A percentile compares a stretch with the other conserved stretches of the same genome.
These are phyloP conservation scores for Biston stratarius DNA, from an alignment of 2,888 invertebrate genomes.

Conservation along the genomic window DNA sequence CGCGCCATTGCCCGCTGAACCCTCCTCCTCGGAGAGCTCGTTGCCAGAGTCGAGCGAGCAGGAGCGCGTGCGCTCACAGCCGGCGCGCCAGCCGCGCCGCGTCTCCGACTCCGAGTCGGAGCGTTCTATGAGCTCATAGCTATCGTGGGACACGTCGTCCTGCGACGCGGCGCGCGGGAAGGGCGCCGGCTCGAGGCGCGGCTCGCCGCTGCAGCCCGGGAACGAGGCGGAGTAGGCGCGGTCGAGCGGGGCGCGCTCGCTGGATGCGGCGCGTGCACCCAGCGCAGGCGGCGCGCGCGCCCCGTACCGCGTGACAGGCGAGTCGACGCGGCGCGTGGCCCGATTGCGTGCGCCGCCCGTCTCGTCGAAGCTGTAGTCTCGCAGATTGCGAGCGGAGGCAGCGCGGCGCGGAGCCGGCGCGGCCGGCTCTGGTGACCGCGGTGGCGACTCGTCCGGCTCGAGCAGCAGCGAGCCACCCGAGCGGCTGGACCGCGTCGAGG, in stretches of 20 bases:
- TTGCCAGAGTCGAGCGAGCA: slow-evolving; percentile 92
- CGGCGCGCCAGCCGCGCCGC: slow-evolving; percentile 58
- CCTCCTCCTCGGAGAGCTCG: slow-evolving; percentile 89
- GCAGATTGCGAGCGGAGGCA: slow-evolving; percentile 93
- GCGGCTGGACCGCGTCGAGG: slow-evolving; percentile 74
- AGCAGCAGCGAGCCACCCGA: slow-evolving; percentile 66
- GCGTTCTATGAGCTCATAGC: slow-evolving; percentile 94
- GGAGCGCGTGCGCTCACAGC: slow-evolving; percentile 86
- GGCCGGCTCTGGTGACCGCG: slow-evolving; percentile 35
- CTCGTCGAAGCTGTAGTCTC: slow-evolving; percentile 91
- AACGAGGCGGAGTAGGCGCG: slow-evolving; percentile 95
- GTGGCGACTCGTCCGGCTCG: slow-evolving; percentile 56
- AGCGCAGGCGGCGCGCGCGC: slow-evolving; percentile 69
- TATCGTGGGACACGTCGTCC: slow-evolving; percentile 95
- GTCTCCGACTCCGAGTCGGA: slow-evolving; percentile 88
- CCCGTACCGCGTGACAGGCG: slow-evolving; percentile 74
- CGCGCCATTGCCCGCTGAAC: slow-evolving; percentile 84
- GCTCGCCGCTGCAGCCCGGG: slow-evolving; percentile 91
- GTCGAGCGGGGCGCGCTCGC: slow-evolving; percentile 79
- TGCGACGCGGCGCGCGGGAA: slow-evolving; percentile 91
- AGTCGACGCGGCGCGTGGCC: slow-evolving; percentile 62
- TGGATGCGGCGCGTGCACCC: slow-evolving; percentile 73
- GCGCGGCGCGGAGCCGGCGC: slow-evolving; percentile 74
- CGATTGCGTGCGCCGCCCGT: slow-evolving; percentile 87
- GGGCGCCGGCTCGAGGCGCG: slow-evolving; percentile 88